These are phyloP conservation scores for Electrophaes corylata DNA, from an alignment of 2,888 invertebrate species.

Conservation along the genomic window DNA sequence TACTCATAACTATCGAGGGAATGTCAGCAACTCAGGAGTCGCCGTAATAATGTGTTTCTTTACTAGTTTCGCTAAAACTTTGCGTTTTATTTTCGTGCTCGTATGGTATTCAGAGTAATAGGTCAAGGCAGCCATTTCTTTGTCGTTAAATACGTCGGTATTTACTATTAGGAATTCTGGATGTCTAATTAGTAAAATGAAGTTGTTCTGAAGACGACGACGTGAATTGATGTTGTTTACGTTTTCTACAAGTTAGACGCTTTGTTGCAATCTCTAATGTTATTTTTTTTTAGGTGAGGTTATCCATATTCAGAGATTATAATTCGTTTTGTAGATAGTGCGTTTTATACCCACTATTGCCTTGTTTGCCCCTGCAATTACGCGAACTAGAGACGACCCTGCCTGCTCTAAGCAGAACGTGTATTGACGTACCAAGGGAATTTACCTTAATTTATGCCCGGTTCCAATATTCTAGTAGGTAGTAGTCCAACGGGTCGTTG, in stretches of 20 bases:
- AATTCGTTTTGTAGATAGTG: neutral
- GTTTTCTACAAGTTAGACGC: neutral
- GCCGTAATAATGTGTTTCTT: constrained; percentile 25
- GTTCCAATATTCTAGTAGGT: too few species aligned
- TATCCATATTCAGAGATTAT: neutral
- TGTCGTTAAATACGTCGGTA: constrained; percentile 20
- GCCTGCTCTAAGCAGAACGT: too few species aligned
- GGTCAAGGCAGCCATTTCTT: constrained; percentile 40
- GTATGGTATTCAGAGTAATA: constrained; percentile 35
- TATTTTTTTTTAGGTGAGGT: neutral
- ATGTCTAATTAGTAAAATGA: constrained; percentile 13
- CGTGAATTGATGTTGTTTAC: neutral
- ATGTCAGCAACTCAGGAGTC: neutral
- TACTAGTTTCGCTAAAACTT: constrained; percentile 25
- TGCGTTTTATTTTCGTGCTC: constrained; percentile 29
- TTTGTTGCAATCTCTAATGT: neutral
- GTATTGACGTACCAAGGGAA: too few species aligned
- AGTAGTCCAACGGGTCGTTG: too few species aligned
- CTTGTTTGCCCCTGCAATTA: neutral
- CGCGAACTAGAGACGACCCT: neutral
- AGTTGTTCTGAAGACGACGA: neutral
- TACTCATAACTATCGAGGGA: too few species aligned
- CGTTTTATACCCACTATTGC: neutral
- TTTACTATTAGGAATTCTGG: constrained; percentile 15
- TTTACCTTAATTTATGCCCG: too few species aligned